Conservation (phyloP, 1,140 invertebrate genomes). For the Trinorchestia longiramus region DNA sequence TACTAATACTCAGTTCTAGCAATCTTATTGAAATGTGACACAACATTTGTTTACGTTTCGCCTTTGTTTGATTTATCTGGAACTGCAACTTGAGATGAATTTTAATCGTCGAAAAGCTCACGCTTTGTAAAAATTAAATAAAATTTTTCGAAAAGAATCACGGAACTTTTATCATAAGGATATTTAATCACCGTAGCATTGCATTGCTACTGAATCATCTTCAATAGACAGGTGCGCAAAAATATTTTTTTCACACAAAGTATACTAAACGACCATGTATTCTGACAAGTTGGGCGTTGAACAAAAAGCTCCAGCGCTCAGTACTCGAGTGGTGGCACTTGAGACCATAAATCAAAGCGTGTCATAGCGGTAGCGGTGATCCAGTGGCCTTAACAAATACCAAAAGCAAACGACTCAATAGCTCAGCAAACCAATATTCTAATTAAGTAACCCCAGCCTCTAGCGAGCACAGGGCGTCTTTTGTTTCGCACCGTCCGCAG, state of each 20-base stretch:
- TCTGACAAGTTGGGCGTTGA: neutral
- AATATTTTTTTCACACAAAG: neutral
- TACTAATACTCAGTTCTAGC: no score
- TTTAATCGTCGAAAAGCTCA: neutral
- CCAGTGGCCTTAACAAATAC: neutral
- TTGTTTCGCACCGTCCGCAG: neutral
- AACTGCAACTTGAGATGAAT: neutral
- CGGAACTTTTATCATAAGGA: neutral
- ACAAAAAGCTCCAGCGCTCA: neutral
- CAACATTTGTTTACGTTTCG: neutral
- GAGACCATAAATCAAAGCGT: neutral
- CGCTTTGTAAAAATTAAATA: neutral
- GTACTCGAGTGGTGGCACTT: neutral
- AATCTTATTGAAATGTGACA: no score
- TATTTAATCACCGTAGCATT: neutral
- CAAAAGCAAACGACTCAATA: slow-evolving; percentile 40
- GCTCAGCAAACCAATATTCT: slow-evolving; percentile 49
- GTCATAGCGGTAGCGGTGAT: neutral
- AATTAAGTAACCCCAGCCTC: slow-evolving; percentile 28
- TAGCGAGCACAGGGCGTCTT: neutral
- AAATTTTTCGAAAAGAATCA: neutral
- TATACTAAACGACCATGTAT: neutral
- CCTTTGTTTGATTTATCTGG: neutral
- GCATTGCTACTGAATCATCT: neutral
- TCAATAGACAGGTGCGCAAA: neutral